These are phyloP conservation scores for Cichlasoma orientale DNA, from an alignment of 2,797 vertebrate genomes.

Conservation along the genomic window DNA sequence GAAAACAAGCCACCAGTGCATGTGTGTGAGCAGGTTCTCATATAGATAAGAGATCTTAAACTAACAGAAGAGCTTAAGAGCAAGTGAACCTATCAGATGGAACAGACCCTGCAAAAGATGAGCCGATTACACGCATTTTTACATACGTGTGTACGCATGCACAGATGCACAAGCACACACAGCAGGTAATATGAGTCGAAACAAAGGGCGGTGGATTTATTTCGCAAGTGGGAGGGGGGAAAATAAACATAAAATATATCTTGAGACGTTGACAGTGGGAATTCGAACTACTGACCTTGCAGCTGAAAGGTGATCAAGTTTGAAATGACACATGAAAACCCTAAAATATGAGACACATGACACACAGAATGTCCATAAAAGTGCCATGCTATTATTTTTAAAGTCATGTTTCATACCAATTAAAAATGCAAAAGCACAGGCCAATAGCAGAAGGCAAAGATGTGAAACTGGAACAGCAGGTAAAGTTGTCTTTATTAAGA, in stretches of 20 bases:
- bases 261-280: not conserved
- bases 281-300: not conserved
- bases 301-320: not conserved
- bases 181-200: not conserved
- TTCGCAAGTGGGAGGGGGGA: not conserved
- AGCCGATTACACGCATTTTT: conserved; percentile 34
- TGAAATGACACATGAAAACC: not conserved
- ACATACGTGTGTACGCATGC: conserved; percentile 26
- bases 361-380: not conserved
- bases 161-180: not conserved
- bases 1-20: conserved; percentile 1
- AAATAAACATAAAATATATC: not conserved
- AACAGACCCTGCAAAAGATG: conserved; percentile 39
- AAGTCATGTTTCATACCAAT: too few relatives aligned
- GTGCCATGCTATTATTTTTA: too few relatives aligned
- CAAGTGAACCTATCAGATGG: conserved; percentile 24
- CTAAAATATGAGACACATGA: too few relatives aligned
- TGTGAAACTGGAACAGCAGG: too few relatives aligned
- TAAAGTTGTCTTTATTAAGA: not conserved
- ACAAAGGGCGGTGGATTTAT: not conserved
- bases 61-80: conserved; percentile 53
- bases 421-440: too few relatives aligned
- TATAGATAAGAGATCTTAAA: conserved; percentile 69
- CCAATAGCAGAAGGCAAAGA: not conserved
- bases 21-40: conserved; percentile 34